Evolutionary conservation across 1,140 invertebrate species (phyloP), one percentile per base, ranked within the genome.

Genomic region (Nasonia longicornis): DNA sequence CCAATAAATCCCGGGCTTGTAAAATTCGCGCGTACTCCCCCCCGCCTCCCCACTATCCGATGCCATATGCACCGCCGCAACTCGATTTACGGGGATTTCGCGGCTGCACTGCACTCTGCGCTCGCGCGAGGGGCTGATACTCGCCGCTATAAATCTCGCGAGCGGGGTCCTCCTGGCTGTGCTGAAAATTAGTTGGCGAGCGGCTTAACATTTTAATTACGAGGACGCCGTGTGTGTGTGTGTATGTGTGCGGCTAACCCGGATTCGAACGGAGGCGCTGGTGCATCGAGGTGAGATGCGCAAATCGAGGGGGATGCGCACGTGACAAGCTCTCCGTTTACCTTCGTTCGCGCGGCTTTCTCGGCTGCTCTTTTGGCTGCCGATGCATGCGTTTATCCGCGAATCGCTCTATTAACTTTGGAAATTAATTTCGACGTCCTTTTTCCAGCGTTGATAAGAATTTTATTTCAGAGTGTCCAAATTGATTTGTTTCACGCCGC

Each of bases 141-240:
- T 75, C 52, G 35, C 80, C 73, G 71, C 80, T 70, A 85, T 83
- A 82, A 84, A 84, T 85, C 82, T 85, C 80, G 66, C 72, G 79
- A 38, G 38, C 64, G 79, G 45, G 79, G 45, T 35, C 12, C 64
- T 80, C 63, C 6, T 48, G 11, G 45, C 45, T n/a, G 26, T 26
- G 70, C 67, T 77, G 83, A 83, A 86, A 86, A 86, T 86, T 85
- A 85, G 85, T 85, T 84, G 82, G 79, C 81, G 69, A 70, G 76
- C 77, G 84, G 84, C 85, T 85, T 84, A 84, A 86, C 86, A 84
- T 86, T 86, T 86, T 87, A 86, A 87, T 86, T 85, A 87, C 84
- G 82, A 85, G 48, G 29, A 66, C 26, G 22, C 0, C 79, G 73
- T 72, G 82, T 66, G 77, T 73, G 81, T n/a, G 6, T 58, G 16